phyloP scores from a whole-genome alignment of 2,888 invertebrate genomes.

The Digitonthophagus gazella region DNA sequence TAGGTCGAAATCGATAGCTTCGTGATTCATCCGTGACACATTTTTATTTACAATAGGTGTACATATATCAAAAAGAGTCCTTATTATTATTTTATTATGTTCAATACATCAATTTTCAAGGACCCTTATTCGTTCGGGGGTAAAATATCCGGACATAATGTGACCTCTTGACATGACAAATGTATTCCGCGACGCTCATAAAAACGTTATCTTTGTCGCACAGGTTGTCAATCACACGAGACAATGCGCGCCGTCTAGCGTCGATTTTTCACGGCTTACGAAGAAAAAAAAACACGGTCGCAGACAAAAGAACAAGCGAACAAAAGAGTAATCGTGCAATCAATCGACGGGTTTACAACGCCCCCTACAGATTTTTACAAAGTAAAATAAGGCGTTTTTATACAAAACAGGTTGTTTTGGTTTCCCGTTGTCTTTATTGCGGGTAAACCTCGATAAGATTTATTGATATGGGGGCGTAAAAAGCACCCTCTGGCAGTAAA shows the following conservation, averaged over 20 bases:
- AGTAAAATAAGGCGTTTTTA: too few species aligned
- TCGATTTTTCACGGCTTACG: not conserved
- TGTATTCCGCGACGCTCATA: not conserved
- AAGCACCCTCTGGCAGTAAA: not conserved
- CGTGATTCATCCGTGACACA: too few species aligned
- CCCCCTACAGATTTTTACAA: too few species aligned
- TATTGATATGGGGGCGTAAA: not conserved
- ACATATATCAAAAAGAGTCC: too few species aligned
- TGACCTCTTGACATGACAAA: not conserved
- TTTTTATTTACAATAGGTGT: too few species aligned
- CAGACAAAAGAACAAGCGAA: too few species aligned
- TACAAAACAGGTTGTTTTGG: not conserved
- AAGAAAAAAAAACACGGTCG: too few species aligned
- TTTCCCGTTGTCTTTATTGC: not conserved
- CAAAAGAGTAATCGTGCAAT: too few species aligned
- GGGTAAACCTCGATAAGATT: not conserved
- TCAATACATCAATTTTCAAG: not conserved
- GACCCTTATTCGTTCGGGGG: not conserved
- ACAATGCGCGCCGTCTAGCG: not conserved
- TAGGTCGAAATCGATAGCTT: too few species aligned
- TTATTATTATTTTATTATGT: too few species aligned
- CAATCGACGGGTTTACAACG: too few species aligned
- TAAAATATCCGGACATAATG: not conserved
- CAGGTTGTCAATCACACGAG: not conserved
- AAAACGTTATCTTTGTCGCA: not conserved